A percentile compares a stretch with the other conserved stretches of the same genome.
Conservation (phyloP, 2,797 vertebrate genomes). For the Hyperoplus immaculatus region DNA sequence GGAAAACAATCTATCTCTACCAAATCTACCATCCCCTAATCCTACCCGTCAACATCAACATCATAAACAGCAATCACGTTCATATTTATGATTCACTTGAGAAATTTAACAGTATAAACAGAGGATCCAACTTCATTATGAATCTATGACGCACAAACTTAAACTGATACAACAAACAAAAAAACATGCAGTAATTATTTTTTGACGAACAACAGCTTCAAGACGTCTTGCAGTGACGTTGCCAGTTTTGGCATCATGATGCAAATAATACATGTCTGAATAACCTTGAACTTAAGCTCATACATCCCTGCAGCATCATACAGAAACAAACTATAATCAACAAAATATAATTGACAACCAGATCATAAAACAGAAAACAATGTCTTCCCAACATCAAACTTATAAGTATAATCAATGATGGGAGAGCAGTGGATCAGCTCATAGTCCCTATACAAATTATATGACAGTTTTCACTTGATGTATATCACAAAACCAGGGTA, state of each 20-base stretch:
- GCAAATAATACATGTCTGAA: no score
- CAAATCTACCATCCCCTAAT: not conserved
- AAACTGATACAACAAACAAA: not conserved
- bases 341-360: not conserved
- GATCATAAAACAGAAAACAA: not conserved
- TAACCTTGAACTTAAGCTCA: no score
- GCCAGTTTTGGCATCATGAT: not conserved
- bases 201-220: slow-evolving; percentile 1
- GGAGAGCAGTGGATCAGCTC: not conserved
- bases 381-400: not conserved
- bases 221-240: not conserved
- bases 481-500: not conserved
- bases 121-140: not conserved
- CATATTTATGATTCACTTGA: not conserved
- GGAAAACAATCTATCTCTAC: not conserved
- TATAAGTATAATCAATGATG: not conserved
- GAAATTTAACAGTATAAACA: not conserved
- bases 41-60: not conserved
- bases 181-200: not conserved
- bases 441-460: not conserved
- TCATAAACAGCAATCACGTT: not conserved
- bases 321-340: not conserved
- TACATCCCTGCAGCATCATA: not conserved
- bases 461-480: not conserved
- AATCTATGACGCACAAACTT: not conserved